These are phyloP conservation scores for Leptinotarsa defecta DNA, from an alignment of 1,140 invertebrate species.

Conservation along the genomic window DNA sequence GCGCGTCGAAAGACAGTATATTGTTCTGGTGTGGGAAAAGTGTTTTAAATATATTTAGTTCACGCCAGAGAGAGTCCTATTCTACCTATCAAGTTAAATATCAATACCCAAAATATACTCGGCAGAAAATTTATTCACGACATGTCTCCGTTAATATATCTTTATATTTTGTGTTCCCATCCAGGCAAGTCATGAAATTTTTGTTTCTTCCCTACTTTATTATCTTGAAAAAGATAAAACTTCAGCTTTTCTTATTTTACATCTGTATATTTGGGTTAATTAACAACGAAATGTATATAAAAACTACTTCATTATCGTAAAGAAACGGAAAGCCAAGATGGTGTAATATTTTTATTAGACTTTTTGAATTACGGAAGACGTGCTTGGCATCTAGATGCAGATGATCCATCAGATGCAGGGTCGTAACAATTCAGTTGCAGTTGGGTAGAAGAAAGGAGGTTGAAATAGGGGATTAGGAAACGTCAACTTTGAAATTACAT, in stretches of 20 bases:
- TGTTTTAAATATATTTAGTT: too few relatives aligned
- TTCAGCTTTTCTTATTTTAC: conserved; percentile 13
- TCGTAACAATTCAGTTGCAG: too few relatives aligned
- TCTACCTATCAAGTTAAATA: too few relatives aligned
- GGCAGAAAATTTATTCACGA: conserved; percentile 10
- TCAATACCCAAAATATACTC: too few relatives aligned
- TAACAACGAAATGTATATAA: conserved; percentile 19
- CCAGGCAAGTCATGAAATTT: conserved; percentile 10
- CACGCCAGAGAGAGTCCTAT: too few relatives aligned
- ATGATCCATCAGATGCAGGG: too few relatives aligned
- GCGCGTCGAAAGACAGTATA: too few relatives aligned
- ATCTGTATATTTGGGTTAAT: conserved; percentile 21
- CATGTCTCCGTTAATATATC: conserved; percentile 11
- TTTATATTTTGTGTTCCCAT: conserved; percentile 14
- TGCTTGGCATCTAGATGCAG: background rate
- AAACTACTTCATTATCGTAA: conserved; percentile 21
- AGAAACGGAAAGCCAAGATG: conserved; percentile 10
- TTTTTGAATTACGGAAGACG: conserved; percentile 10
- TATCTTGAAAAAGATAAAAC: conserved; percentile 10
- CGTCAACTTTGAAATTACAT: too few relatives aligned
- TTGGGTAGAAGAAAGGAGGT: too few relatives aligned
- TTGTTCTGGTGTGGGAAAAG: too few relatives aligned
- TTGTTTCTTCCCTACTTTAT: conserved; percentile 11
- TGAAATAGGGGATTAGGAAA: too few relatives aligned
- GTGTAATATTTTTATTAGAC: conserved; percentile 21